These are phyloP conservation scores for Epizoanthus ramosus DNA, from an alignment of 92 coral and sea anemone species.

Conservation along the genomic window DNA sequence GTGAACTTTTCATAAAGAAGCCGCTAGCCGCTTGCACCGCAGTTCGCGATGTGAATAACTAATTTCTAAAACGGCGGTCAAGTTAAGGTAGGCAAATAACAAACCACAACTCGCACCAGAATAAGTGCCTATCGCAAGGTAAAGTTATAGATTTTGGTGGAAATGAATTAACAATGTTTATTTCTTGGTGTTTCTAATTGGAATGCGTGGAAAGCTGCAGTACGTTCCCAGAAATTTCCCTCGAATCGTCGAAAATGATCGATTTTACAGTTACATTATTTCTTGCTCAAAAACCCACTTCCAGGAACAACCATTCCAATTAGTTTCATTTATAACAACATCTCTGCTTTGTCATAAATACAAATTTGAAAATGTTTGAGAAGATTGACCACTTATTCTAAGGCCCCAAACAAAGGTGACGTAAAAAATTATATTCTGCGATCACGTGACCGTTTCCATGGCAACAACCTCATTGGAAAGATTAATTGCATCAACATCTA, in stretches of 20 bases:
- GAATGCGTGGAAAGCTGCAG: background rate
- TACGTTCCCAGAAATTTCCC: background rate
- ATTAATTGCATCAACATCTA: background rate
- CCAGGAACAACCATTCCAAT: background rate
- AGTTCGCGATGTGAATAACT: background rate
- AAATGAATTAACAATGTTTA: background rate
- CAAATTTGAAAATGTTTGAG: background rate
- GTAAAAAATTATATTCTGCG: background rate
- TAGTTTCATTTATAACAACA: background rate
- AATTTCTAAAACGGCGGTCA: background rate
- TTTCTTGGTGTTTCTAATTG: conserved; percentile 13
- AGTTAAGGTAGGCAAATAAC: background rate
- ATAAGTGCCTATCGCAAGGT: background rate
- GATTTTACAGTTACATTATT: background rate
- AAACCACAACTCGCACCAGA: background rate
- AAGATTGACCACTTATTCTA: background rate
- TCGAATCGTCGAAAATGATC: background rate
- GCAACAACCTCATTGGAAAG: background rate
- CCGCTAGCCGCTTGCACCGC: background rate
- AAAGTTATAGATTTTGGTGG: background rate
- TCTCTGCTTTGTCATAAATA: background rate
- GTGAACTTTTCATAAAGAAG: background rate
- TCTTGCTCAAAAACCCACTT: background rate
- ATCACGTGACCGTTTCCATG: conserved; percentile 18
- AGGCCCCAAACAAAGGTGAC: background rate